Conservation (phyloP, 2,888 invertebrate genomes). For the Pandemis heparana region DNA sequence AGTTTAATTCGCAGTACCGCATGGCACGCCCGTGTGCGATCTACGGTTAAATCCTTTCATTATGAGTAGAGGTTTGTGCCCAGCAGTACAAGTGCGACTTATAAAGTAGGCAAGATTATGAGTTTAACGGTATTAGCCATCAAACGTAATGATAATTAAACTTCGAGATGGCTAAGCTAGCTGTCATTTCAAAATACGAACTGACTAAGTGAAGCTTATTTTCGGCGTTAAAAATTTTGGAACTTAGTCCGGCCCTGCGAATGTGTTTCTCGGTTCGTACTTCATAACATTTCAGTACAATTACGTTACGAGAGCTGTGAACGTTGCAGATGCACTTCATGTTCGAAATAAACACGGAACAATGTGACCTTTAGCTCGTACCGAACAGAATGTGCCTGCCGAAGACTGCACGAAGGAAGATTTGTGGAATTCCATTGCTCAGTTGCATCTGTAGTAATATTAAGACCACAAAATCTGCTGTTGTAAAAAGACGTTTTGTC, state of each 20-base stretch:
- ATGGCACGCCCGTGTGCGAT: too few relatives aligned
- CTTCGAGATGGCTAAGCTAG: neutral
- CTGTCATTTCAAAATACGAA: neutral
- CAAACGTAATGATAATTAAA: neutral
- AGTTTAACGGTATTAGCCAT: too few relatives aligned
- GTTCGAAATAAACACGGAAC: constrained; percentile 41
- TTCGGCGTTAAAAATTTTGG: neutral
- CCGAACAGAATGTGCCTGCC: constrained; percentile 33
- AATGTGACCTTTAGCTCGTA: constrained; percentile 39
- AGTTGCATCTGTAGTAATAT: neutral
- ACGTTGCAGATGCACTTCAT: constrained; percentile 41
- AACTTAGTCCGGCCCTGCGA: constrained; percentile 15
- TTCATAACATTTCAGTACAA: constrained; percentile 36
- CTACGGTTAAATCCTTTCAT: too few relatives aligned
- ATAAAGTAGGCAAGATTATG: too few relatives aligned
- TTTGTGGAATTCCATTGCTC: constrained; percentile 25
- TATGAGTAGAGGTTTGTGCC: too few relatives aligned
- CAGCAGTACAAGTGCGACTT: too few relatives aligned
- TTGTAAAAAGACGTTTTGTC: too few relatives aligned
- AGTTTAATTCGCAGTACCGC: too few relatives aligned
- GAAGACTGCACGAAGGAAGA: constrained; percentile 23
- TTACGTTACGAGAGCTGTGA: constrained; percentile 41
- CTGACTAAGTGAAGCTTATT: neutral
- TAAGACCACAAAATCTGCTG: neutral
- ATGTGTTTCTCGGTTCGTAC: constrained; percentile 29